These are phyloP conservation scores for Pagetopsis macropterus DNA, from an alignment of 2,797 vertebrate species.

Conservation along the genomic window DNA sequence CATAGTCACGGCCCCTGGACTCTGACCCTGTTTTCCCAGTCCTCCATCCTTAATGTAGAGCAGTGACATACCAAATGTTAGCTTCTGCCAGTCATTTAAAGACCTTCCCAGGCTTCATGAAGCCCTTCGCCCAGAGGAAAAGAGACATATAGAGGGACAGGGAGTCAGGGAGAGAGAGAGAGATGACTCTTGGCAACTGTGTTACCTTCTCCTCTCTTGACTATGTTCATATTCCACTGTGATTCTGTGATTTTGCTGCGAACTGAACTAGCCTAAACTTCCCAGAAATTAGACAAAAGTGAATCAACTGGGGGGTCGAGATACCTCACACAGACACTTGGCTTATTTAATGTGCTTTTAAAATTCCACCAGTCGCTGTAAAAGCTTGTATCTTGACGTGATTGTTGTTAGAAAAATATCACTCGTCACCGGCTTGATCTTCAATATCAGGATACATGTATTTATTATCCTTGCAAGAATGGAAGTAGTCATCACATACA, in stretches of 20 bases:
- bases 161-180: constrained; percentile 32
- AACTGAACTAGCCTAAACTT: constrained; percentile 63
- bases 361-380: constrained; percentile 27
- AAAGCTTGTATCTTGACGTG: constrained; percentile 22
- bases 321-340: constrained; percentile 57
- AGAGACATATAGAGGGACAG: constrained; percentile 26
- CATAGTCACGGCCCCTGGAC: too few species aligned
- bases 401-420: neutral
- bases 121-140: constrained; percentile 31
- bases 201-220: constrained; percentile 54
- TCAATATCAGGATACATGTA: too few species aligned
- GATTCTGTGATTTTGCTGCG: constrained; percentile 63
- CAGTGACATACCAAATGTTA: constrained; percentile 40
- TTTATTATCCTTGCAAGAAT: too few species aligned
- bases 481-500: too few species aligned
- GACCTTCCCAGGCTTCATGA: constrained; percentile 51
- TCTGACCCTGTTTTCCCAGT: neutral
- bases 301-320: constrained; percentile 57
- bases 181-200: constrained; percentile 54
- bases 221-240: constrained; percentile 73
- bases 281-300: constrained; percentile 77
- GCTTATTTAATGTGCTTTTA: constrained; percentile 38
- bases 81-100: constrained; percentile 45
- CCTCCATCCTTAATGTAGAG: constrained; percentile 17
- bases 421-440: too few species aligned